Evolutionary conservation across 2,113 vertebrate genomes (phyloP).

Genomic region (Pluvianellus socialis): DNA sequence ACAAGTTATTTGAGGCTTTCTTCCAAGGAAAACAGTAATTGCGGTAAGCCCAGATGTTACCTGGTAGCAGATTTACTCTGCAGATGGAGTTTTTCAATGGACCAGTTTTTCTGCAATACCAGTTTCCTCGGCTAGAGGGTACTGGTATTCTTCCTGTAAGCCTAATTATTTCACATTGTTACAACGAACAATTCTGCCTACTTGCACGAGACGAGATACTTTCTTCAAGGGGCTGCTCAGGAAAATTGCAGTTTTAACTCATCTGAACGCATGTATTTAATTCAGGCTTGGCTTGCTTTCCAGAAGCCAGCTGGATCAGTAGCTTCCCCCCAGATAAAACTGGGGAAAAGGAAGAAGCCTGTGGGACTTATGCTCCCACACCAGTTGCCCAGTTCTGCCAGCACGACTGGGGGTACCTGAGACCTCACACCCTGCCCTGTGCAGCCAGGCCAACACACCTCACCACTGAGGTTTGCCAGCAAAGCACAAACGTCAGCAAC

Average conservation of each 20-base stretch:
- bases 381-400: background rate
- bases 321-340: background rate
- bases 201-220: background rate
- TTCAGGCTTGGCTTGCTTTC: background rate
- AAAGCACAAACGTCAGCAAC: background rate
- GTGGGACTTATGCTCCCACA: no score
- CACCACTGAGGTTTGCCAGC: background rate
- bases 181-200: background rate
- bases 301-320: background rate
- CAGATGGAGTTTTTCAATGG: background rate
- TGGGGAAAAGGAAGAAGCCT: background rate
- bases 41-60: background rate
- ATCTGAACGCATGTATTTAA: background rate
- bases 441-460: background rate
- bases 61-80: background rate
- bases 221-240: background rate
- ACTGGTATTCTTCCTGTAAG: background rate
- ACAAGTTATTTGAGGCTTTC: background rate
- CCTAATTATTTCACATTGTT: background rate
- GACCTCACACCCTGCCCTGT: rapidly evolving
- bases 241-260: background rate
- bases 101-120: background rate
- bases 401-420: rapidly evolving
- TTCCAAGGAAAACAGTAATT: background rate
- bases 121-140: background rate